Evolutionary conservation across 2,888 invertebrate genomes (phyloP), one percentile per base, ranked within the genome.

Genomic region (Xylocampa areola): DNA sequence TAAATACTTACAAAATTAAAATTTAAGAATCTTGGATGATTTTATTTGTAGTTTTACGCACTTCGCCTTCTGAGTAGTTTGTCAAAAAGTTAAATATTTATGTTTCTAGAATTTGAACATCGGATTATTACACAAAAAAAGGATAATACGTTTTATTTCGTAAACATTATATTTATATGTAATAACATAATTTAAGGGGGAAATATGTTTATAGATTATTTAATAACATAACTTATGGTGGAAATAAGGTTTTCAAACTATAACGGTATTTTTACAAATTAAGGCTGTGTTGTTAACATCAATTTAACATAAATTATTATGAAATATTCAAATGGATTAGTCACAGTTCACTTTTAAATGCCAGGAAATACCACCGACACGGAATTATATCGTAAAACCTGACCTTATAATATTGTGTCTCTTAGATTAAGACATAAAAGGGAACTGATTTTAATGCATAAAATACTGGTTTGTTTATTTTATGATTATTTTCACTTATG

Each of bases 301-400:
- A 54, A 36, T n/a, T n/a, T 30, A 50, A 43, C 39, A 47, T n/a
- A 30, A 35, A 39, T 35, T 6, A 48, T 39, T 48, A 60, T 35
- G 30, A 39, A 23, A 39, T 48, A 48, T 52, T 67, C 30, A 52
- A 48, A 44, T 8, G n/a, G 33, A 32, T 68, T 48, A 68, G 44
- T 65, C 62, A 65, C 10, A 40, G 44, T 37, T 52, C 40, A 41
- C 44, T 61, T 67, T 25, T 36, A 48, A 64, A 53, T 52, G 51
- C 13, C 35, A 61, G 62, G 52, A 65, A 65, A 48, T 61, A 68
- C 52, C 37, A 44, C 39, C 7, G 29, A 37, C 32, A 36, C 30
- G 48, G 44, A 39, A 36, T 67, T 48, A 40, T 29, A 67, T 52
- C 14, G 29, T 47, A 29, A 66, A 43, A 39, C n/a, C 33, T 49